Conservation (phyloP, 2,888 invertebrate species). For the Lochmaea crataegi region DNA sequence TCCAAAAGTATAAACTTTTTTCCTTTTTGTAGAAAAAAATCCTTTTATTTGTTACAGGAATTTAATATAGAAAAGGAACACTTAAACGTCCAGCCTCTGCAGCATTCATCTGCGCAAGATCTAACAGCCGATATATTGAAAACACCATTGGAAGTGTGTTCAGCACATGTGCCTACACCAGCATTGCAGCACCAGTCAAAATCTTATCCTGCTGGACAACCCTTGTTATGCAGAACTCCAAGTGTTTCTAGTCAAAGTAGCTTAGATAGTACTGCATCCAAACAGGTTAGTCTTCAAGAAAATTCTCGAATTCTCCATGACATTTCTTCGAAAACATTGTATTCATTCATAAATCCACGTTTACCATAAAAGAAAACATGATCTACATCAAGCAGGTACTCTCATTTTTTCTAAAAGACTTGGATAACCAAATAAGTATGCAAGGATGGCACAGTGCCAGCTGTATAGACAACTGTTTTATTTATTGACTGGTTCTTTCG, state of each 20-base stretch:
- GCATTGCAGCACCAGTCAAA: conserved; percentile 77
- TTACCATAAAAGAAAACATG: no score
- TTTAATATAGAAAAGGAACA: conserved; percentile 75
- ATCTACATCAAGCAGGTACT: no score
- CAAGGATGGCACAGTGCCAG: no score
- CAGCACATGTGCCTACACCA: conserved; percentile 63
- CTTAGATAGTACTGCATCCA: conserved; percentile 76
- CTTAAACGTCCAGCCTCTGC: conserved; percentile 72
- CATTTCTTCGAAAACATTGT: no score
- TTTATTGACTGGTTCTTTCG: no score
- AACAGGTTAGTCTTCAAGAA: conserved; percentile 52
- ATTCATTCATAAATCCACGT: no score
- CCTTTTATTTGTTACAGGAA: conserved; percentile 66
- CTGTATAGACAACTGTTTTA: no score
- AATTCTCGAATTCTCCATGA: no score
- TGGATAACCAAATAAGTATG: no score
- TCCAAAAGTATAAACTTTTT: no score
- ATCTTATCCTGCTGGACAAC: conserved; percentile 68
- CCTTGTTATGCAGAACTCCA: conserved; percentile 78
- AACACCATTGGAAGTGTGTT: conserved; percentile 69
- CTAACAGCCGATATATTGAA: conserved; percentile 63
- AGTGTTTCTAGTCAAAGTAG: conserved; percentile 88
- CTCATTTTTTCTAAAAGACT: no score
- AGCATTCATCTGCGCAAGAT: conserved; percentile 64
- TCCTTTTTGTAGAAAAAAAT: no score